These are phyloP conservation scores for Sylvicola fuscatus DNA, from an alignment of 2,888 invertebrate species.

Conservation along the genomic window DNA sequence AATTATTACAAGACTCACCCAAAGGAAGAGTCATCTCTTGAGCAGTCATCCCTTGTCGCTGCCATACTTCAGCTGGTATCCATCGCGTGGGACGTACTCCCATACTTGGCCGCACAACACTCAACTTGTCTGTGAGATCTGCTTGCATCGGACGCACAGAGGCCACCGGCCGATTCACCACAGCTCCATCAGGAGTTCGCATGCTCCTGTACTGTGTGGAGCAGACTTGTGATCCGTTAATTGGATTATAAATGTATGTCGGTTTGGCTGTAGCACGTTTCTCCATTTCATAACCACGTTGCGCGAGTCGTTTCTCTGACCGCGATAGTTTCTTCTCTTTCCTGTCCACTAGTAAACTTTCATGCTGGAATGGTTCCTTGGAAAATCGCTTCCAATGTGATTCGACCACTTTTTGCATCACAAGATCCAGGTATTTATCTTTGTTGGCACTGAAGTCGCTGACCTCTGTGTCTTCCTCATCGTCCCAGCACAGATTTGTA, in stretches of 20 bases:
- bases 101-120: constrained; percentile 18
- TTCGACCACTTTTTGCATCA: constrained; percentile 53
- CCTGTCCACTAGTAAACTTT: constrained; percentile 80
- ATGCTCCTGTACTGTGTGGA: constrained; percentile 37
- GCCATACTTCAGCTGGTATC: constrained; percentile 84
- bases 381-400: constrained; percentile 40
- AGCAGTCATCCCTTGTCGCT: constrained; percentile 83
- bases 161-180: constrained; percentile 44
- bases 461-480: constrained; percentile 62
- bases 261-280: constrained; percentile 63
- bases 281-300: constrained; percentile 80
- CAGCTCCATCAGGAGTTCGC: constrained; percentile 30
- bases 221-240: constrained; percentile 22
- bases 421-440: constrained; percentile 59
- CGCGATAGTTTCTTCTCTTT: constrained; percentile 88
- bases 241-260: constrained; percentile 27
- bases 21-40: constrained; percentile 86
- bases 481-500: constrained; percentile 75
- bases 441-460: constrained; percentile 50
- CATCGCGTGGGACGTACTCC: constrained; percentile 38
- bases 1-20: constrained; percentile 27
- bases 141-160: constrained; percentile 69
- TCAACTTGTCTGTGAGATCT: constrained; percentile 25
- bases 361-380: constrained; percentile 87
- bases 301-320: constrained; percentile 82